Conservation (phyloP, 2,888 invertebrate genomes). For the Dichetophora obliterata region DNA sequence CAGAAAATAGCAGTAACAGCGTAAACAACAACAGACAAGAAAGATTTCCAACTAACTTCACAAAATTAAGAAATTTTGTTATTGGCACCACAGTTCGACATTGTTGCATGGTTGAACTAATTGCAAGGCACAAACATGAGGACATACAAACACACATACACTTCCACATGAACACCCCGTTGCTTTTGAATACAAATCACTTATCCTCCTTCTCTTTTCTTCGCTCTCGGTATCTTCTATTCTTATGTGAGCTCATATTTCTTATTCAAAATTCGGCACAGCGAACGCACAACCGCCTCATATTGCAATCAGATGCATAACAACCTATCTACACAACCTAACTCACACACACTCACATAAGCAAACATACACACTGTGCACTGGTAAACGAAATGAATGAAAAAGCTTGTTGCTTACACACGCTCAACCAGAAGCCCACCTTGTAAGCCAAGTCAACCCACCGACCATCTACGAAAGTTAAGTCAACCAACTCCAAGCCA, state of each 20-base stretch:
- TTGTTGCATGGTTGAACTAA: constrained; percentile 60
- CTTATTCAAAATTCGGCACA: no score
- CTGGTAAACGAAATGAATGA: no score
- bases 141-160: neutral
- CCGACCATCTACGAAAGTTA: neutral
- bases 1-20: no score
- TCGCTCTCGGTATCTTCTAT: neutral
- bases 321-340: neutral
- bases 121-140: constrained; percentile 54
- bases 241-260: no score
- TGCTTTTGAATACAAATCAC: neutral
- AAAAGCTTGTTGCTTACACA: no score
- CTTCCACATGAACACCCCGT: neutral
- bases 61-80: neutral
- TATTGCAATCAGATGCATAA: neutral
- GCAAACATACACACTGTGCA: no score
- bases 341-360: neutral
- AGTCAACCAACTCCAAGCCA: neutral
- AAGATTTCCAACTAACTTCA: neutral
- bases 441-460: neutral
- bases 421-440: no score
- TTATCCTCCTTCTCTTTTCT: neutral
- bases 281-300: no score
- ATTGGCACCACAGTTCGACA: neutral
- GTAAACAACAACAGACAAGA: neutral